Evolutionary conservation across 2,888 invertebrate species (phyloP).

Genomic region (Metellina segmentata): DNA sequence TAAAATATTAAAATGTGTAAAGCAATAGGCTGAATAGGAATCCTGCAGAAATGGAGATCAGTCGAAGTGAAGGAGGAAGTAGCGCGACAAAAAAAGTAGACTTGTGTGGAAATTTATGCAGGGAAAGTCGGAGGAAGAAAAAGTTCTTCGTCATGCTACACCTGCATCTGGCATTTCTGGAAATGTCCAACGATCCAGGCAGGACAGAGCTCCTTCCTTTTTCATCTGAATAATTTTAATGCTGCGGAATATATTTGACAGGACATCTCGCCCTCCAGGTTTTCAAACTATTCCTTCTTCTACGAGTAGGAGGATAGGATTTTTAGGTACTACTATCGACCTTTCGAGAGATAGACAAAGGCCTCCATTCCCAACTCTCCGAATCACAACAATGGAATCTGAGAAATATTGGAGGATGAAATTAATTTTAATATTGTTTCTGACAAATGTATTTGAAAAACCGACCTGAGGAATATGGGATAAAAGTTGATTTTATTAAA

Average conservation of each 20-base stretch:
- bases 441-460: no score
- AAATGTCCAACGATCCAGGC: constrained; percentile 31
- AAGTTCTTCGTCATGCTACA: constrained; percentile 24
- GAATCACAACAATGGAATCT: no score
- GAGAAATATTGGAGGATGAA: no score
- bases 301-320: background rate
- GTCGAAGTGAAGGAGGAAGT: background rate
- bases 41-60: background rate
- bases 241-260: constrained; percentile 2
- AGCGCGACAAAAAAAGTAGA: background rate
- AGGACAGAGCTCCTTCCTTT: background rate
- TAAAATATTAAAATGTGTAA: constrained; percentile 13
- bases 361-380: background rate
- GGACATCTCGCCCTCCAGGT: background rate
- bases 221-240: constrained; percentile 39
- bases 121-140: background rate
- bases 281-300: background rate
- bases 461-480: no score
- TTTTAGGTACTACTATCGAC: background rate
- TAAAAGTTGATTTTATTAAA: no score
- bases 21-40: constrained; percentile 14
- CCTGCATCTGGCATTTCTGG: constrained; percentile 43
- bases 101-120: background rate
- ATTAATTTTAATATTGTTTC: no score
- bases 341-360: background rate